Evolutionary conservation across 2,888 invertebrate genomes (phyloP), one percentile per base, ranked within the genome.

Genomic region (Folsomia candida): DNA sequence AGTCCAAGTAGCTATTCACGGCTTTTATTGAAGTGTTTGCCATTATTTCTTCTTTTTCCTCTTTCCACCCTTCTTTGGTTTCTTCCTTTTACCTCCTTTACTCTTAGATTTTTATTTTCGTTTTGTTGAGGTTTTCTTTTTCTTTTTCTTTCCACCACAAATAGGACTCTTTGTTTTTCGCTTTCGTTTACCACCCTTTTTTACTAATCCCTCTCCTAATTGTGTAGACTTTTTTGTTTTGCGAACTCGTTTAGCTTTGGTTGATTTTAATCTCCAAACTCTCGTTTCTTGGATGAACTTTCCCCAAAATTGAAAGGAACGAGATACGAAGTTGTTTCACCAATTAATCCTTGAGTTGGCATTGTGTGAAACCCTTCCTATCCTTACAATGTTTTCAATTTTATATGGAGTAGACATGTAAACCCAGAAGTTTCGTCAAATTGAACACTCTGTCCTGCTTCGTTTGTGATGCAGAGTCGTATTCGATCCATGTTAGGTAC

Each of bases 341-440:
- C 29, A 2, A 62, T 27, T 4, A 62, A 20, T 6, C 62, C 62
- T 62, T n/a, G 27, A 27, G 14, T 28, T 3, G 62, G n/a, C 62
- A 62, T 62, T 26, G 11, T 28, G 2, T 62, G 14, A n/a, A n/a
- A n/a, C n/a, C n/a, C 3, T 24, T 22, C 20, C 4, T 54, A 54
- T 54, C 3, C 54, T 24, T 9, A 54, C 6, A 18, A 54, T 54
- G 4, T 18, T 28, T 62, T 62, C 24, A 62, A n/a, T 29, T 28
- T 26, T 18, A 62, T 2, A 29, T 62, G 62, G 2, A 62, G 27
- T 11, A 62, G n/a, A 20, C 62, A 62, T 9, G 62, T 62, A n/a
- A 62, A 62, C 4, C 62, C 62, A 14, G n/a, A 9, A 11, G 2
- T n/a, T 9, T 2, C 2, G 4, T 28, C 29, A 28, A 62, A 62